phyloP scores from a whole-genome alignment of 2,797 vertebrate species.

The Nannoperca australis region DNA sequence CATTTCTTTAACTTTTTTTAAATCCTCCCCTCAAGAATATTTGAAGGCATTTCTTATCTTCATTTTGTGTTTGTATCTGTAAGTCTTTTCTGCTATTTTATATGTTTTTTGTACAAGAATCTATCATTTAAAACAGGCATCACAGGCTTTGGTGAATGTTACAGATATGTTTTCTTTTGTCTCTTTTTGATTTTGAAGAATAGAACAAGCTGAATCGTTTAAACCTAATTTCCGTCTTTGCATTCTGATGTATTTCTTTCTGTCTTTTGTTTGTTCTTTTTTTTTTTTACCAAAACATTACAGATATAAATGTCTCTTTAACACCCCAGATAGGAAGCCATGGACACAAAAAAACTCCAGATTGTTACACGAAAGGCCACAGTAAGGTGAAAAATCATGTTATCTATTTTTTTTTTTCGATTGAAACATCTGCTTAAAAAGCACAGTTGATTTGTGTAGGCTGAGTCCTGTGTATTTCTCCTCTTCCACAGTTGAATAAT shows the following conservation, averaged over 20 bases:
- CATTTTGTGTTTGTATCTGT: slow-evolving; percentile 78
- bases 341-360: slow-evolving; percentile 86
- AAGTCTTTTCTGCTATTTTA: slow-evolving; percentile 76
- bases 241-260: slow-evolving; percentile 41
- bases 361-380: slow-evolving; percentile 95
- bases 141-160: slow-evolving; percentile 94
- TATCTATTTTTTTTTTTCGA: slow-evolving; percentile 68
- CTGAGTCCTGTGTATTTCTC: slow-evolving; percentile 73
- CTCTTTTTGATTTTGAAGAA: slow-evolving; percentile 60
- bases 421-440: slow-evolving; percentile 80
- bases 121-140: slow-evolving; percentile 90
- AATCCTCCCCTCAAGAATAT: slow-evolving; percentile 87
- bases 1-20: slow-evolving; percentile 86
- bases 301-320: slow-evolving; percentile 80
- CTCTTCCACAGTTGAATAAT: slow-evolving; percentile 81
- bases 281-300: slow-evolving; percentile 73
- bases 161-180: slow-evolving; percentile 78
- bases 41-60: slow-evolving; percentile 83
- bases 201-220: slow-evolving; percentile 40
- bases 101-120: slow-evolving; percentile 86
- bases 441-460: slow-evolving; percentile 74
- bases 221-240: slow-evolving; percentile 59
- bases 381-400: slow-evolving; percentile 91
- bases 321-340: slow-evolving; percentile 82
- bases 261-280: slow-evolving; percentile 38